These are phyloP conservation scores for Tinamus guttatus DNA, from an alignment of 2,113 vertebrate genomes.

Conservation along the genomic window DNA sequence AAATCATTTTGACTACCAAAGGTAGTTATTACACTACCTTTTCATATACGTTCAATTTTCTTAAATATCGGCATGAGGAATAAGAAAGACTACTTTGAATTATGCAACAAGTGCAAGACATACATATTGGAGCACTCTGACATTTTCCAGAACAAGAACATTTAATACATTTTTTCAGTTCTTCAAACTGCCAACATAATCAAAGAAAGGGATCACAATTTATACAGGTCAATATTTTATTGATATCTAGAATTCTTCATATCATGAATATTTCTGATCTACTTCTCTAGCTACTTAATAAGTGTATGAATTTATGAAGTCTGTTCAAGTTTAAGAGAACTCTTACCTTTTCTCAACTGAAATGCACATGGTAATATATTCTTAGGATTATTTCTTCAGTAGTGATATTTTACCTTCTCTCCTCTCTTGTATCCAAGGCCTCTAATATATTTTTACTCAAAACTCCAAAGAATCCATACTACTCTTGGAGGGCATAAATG, in stretches of 20 bases:
- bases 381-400: not conserved
- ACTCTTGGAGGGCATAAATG: not conserved
- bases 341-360: not conserved
- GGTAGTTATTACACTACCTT: not conserved
- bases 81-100: not conserved
- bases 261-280: not conserved
- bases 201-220: not conserved
- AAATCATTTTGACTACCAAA: too few species aligned
- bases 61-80: not conserved
- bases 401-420: not conserved
- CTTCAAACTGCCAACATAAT: not conserved
- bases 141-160: not conserved
- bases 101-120: not conserved
- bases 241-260: not conserved
- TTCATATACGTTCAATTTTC: not conserved
- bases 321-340: not conserved
- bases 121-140: not conserved
- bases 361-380: not conserved
- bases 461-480: not conserved
- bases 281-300: not conserved
- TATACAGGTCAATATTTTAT: constrained; percentile 1
- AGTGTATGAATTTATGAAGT: not conserved
- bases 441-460: not conserved
- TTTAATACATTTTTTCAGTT: not conserved
- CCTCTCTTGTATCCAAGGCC: not conserved